Percentiles rank a stretch among this genome's conserved stretches.
Conservation (phyloP, 2,797 vertebrate genomes). For the Galaxias olidus region DNA sequence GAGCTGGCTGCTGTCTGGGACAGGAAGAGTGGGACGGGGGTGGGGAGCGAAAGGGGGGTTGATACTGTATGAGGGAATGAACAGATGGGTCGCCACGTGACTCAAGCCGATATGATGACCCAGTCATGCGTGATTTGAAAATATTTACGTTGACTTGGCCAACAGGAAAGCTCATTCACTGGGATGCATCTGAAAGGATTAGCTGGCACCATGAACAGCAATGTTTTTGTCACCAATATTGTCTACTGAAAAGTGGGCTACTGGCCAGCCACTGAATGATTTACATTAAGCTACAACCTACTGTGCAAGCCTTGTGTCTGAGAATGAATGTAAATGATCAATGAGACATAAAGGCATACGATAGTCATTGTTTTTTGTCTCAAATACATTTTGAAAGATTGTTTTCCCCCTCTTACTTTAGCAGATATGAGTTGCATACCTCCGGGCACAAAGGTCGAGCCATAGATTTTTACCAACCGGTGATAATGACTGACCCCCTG, state of each 20-base stretch:
- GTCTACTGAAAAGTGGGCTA: too few species aligned
- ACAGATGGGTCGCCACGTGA: slow-evolving; percentile 68
- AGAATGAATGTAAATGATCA: slow-evolving; percentile 12
- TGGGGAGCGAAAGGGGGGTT: background rate
- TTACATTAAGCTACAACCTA: slow-evolving; percentile 16
- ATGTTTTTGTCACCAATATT: background rate
- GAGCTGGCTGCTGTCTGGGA: background rate
- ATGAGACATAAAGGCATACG: background rate
- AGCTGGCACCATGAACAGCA: background rate
- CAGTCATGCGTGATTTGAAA: slow-evolving; percentile 28
- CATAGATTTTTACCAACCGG: too few species aligned
- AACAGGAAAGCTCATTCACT: slow-evolving; percentile 32
- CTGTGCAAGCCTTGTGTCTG: slow-evolving; percentile 21
- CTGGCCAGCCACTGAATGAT: background rate
- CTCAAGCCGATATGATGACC: slow-evolving; percentile 36
- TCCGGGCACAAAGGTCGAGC: too few species aligned
- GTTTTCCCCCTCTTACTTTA: background rate
- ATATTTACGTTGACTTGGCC: slow-evolving; percentile 39
- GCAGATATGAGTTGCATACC: background rate
- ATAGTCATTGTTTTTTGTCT: background rate
- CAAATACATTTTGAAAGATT: background rate
- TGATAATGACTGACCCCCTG: too few species aligned
- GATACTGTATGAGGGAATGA: slow-evolving; percentile 34
- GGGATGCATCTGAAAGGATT: background rate
- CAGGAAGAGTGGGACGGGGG: background rate